Evolutionary conservation across 2,888 invertebrate genomes (phyloP), one percentile per base, ranked within the genome.

Genomic region (Lumbricus terrestris): DNA sequence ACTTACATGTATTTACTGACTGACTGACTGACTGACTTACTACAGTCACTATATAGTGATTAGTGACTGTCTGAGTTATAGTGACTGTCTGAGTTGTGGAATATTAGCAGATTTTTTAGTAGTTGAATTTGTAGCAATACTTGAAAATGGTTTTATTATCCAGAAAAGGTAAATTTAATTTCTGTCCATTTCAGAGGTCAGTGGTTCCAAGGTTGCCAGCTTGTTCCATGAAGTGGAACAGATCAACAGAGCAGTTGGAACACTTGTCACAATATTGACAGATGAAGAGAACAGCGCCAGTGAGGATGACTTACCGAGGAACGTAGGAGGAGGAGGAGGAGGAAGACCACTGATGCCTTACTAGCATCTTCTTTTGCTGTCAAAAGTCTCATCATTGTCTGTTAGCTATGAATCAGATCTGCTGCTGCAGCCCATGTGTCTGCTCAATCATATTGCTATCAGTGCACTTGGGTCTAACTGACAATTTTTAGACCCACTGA

Each of bases 201-300:
- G 88, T 33, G 35, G 47, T 37, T 47, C 96, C 93, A 96, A 96
- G 93, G 96, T 96, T 91, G 96, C 96, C 91, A 96, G 96, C 95
- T 96, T 97, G 94, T 96, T 97, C 96, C 97, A 97, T 95, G 97
- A 97, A 96, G 97, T 97, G 96, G 97, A 97, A 94, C 97, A 98
- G 95, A 96, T 98, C 92, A 97, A 97, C 91, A 96, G 97, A 95
- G 98, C 97, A 91, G 97, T 98, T 93, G 97, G 97, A 94, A 97
- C 97, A 94, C 96, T 98, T 93, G 98, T 98, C 92, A 97, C 97
- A 88, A 97, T 97, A 90, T 97, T 98, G 96, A 97, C 97, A 88
- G 97, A 97, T 94, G 97, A 98, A 91, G 96, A 96, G 88, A 88
- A 88, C 85, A 85, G 85, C 16, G 34, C 35, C 8, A 85, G 16